Percentiles rank a stretch among this genome's conserved stretches.
Evolutionary conservation across 1,140 invertebrate genomes (phyloP).

Genomic region (Sitobion miscanthi): DNA sequence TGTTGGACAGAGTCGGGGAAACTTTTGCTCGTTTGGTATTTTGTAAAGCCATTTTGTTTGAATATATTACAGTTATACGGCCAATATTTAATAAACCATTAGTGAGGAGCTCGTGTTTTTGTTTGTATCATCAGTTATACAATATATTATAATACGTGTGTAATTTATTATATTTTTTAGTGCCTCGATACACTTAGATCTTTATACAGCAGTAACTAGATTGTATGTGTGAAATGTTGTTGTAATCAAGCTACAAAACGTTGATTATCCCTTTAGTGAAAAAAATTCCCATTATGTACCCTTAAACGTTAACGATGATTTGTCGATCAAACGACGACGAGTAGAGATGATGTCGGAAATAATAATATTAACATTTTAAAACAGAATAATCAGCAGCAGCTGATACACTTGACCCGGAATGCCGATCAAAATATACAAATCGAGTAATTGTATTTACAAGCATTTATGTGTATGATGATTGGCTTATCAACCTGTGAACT

Average conservation of each 20-base stretch:
- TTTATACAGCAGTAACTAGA: background rate
- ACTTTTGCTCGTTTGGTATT: background rate
- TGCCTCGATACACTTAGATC: background rate
- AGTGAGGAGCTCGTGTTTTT: background rate
- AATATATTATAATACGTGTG: background rate
- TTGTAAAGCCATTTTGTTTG: background rate
- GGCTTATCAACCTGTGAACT: background rate
- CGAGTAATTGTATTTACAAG: background rate
- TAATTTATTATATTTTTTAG: background rate
- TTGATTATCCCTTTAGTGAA: background rate
- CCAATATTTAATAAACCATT: conserved; percentile 4
- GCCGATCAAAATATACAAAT: background rate
- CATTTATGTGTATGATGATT: background rate
- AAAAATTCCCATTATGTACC: background rate
- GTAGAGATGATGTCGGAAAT: background rate
- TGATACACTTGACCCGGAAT: background rate
- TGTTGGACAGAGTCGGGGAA: background rate
- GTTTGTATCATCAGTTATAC: background rate
- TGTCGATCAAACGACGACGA: background rate
- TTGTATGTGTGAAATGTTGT: background rate
- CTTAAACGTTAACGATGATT: background rate
- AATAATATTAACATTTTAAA: background rate
- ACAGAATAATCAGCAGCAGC: background rate
- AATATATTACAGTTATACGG: background rate
- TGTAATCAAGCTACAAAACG: background rate